phyloP scores from a whole-genome alignment of 2,797 vertebrate genomes.

The Poecilia velifera region DNA sequence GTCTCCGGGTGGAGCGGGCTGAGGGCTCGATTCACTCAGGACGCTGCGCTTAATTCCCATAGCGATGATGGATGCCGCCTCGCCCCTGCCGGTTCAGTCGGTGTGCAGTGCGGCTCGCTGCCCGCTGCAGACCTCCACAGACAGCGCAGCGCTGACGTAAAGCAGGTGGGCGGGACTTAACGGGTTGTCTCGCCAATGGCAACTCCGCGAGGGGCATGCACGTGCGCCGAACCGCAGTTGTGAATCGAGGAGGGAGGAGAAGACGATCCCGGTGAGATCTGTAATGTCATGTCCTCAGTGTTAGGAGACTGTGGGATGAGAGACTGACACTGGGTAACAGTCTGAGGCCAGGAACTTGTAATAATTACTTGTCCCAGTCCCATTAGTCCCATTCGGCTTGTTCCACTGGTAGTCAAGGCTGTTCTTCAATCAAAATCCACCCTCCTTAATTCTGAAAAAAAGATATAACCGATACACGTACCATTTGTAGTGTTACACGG shows the following conservation, averaged over 20 bases:
- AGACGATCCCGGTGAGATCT: slow-evolving; percentile 3
- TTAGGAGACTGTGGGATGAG: background rate
- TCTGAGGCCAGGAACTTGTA: background rate
- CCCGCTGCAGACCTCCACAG: slow-evolving; percentile 59
- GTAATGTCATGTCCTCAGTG: slow-evolving; percentile 9
- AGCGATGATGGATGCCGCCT: slow-evolving; percentile 71
- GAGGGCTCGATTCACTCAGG: slow-evolving; percentile 52
- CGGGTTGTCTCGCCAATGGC: slow-evolving; percentile 45
- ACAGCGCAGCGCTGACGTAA: slow-evolving; percentile 54
- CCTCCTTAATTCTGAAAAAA: background rate
- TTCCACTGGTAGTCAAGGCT: background rate
- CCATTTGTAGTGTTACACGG: too few species aligned
- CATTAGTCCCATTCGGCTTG: background rate
- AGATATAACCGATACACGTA: too few species aligned
- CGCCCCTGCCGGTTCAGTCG: slow-evolving; percentile 55
- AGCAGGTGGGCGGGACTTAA: slow-evolving; percentile 41
- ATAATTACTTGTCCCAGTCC: background rate
- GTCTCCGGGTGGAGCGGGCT: slow-evolving; percentile 60
- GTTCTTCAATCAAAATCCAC: background rate
- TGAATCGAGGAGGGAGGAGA: slow-evolving; percentile 6
- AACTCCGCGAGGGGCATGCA: slow-evolving; percentile 13
- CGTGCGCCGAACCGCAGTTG: slow-evolving; percentile 29
- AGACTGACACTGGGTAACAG: background rate
- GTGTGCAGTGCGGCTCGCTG: slow-evolving; percentile 56
- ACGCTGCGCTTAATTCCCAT: slow-evolving; percentile 74